These are phyloP conservation scores for Geodia barretti DNA, from an alignment of 37 sponge, comb jelly and placozoan species.

Conservation along the genomic window DNA sequence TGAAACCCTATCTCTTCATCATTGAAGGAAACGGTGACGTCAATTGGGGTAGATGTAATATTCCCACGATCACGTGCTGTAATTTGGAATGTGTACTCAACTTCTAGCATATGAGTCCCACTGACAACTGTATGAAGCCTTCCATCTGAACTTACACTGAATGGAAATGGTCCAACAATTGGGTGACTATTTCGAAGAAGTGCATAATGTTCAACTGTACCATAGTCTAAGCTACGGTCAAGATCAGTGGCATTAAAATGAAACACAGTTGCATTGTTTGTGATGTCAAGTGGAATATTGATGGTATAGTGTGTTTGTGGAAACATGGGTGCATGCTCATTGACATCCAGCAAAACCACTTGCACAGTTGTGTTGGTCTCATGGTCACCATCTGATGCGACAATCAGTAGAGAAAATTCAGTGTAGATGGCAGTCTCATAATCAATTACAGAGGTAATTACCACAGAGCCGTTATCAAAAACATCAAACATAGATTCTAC, in stretches of 20 bases:
- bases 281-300: slow-evolving; percentile 7
- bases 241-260: slow-evolving; percentile 32
- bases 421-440: slow-evolving; percentile 14
- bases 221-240: slow-evolving; percentile 35
- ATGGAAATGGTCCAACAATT: slow-evolving; percentile 31
- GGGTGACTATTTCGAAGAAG: slow-evolving; percentile 16
- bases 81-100: slow-evolving; percentile 35
- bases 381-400: slow-evolving; percentile 33
- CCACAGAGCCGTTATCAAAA: slow-evolving; percentile 20
- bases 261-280: background rate
- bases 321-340: slow-evolving; percentile 50
- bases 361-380: slow-evolving; percentile 8
- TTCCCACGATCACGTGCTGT: slow-evolving; percentile 29
- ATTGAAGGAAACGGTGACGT: slow-evolving; percentile 24
- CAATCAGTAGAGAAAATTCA: slow-evolving; percentile 23
- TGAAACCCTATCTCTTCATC: background rate
- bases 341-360: slow-evolving; percentile 39
- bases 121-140: slow-evolving; percentile 22
- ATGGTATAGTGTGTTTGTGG: slow-evolving; percentile 18
- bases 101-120: slow-evolving; percentile 11
- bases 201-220: slow-evolving; percentile 23
- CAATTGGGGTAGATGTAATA: slow-evolving; percentile 18
- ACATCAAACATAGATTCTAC: slow-evolving; percentile 15
- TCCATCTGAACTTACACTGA: slow-evolving; percentile 35
- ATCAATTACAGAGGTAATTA: slow-evolving; percentile 5